Conservation (phyloP, 2,797 vertebrate species). For the Diceros bicornis region DNA sequence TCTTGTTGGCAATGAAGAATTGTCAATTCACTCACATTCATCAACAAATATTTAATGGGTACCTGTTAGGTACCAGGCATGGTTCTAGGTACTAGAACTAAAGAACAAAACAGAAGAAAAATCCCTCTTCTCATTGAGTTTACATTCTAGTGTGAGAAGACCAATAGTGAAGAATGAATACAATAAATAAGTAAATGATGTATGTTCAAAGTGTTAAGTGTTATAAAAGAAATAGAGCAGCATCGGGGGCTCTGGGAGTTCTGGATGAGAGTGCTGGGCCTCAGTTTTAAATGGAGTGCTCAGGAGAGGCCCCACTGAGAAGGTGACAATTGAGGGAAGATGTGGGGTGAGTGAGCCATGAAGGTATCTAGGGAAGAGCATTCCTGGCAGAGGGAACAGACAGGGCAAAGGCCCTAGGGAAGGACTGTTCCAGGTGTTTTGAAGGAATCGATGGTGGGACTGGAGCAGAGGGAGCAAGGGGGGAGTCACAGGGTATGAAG, state of each 20-base stretch:
- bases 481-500: not conserved
- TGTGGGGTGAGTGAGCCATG: no score
- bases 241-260: not conserved
- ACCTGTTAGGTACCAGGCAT: not conserved
- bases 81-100: not conserved
- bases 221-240: not conserved
- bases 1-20: not conserved
- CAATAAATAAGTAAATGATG: not conserved
- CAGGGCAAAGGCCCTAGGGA: not conserved
- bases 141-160: not conserved
- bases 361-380: not conserved
- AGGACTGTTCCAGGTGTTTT: not conserved
- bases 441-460: no score
- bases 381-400: not conserved
- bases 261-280: not conserved
- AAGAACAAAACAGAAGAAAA: not conserved
- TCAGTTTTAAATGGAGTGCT: not conserved
- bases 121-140: not conserved
- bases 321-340: not conserved
- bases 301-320: not conserved
- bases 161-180: not conserved
- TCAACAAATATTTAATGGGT: not conserved
- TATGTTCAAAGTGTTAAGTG: not conserved
- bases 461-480: not conserved
- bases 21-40: not conserved